Conservation (phyloP, 2,113 vertebrate genomes). For the Hippocampus zosterae region DNA sequence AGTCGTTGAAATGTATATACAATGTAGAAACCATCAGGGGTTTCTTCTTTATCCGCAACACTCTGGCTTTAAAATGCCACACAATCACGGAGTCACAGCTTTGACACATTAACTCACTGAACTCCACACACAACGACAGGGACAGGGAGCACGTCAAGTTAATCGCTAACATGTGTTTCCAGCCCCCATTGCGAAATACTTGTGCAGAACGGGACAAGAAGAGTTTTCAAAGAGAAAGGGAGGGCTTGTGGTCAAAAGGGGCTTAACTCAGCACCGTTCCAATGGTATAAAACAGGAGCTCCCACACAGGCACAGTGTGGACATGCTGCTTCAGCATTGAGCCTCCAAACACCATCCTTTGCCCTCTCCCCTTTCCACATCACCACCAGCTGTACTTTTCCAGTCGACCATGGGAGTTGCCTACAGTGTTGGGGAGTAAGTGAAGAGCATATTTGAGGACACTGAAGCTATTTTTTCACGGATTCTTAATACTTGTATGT, state of each 20-base stretch:
- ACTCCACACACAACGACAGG: slow-evolving; percentile 33
- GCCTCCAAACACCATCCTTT: slow-evolving; percentile 6
- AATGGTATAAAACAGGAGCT: slow-evolving; percentile 47
- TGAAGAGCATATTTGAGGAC: slow-evolving; percentile 22
- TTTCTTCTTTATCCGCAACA: background rate
- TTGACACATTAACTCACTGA: slow-evolving; percentile 42
- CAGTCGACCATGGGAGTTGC: slow-evolving; percentile 69
- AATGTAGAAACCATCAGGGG: background rate
- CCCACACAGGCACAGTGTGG: slow-evolving; percentile 25
- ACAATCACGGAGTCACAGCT: slow-evolving; percentile 10
- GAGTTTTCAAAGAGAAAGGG: slow-evolving; percentile 21
- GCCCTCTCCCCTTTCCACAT: slow-evolving; percentile 9
- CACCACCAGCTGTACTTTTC: slow-evolving; percentile 8
- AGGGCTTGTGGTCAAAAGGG: slow-evolving; percentile 49
- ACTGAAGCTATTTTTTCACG: background rate
- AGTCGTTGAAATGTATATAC: background rate
- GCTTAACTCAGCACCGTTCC: slow-evolving; percentile 52
- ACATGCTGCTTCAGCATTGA: slow-evolving; percentile 34
- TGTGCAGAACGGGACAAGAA: slow-evolving; percentile 17
- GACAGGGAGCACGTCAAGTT: slow-evolving; percentile 49
- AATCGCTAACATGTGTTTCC: slow-evolving; percentile 56
- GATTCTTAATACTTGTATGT: background rate
- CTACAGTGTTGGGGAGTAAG: slow-evolving; percentile 78
- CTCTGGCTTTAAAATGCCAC: background rate
- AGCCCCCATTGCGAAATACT: slow-evolving; percentile 52